Conservation (phyloP, 2,797 vertebrate species). For the Momotus momota region DNA sequence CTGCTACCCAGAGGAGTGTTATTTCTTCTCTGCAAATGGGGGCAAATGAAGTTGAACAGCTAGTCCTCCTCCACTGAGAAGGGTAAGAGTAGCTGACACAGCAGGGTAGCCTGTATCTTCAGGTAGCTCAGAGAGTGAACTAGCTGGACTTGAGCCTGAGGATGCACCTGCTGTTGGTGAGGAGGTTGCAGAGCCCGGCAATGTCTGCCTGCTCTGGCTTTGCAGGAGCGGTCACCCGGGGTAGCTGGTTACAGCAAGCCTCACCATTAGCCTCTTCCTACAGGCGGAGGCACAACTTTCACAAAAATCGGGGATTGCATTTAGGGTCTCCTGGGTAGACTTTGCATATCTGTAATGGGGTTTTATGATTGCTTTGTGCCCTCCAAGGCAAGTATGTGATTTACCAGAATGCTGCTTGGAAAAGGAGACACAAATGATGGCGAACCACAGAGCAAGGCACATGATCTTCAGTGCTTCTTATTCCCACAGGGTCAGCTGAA, state of each 20-base stretch:
- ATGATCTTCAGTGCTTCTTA: background rate
- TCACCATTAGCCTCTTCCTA: background rate
- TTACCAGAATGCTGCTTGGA: background rate
- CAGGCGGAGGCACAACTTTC: background rate
- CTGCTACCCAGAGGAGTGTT: background rate
- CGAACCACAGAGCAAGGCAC: background rate
- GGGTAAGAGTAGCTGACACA: background rate
- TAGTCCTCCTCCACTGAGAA: background rate
- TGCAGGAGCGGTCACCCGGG: background rate
- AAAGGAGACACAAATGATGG: background rate
- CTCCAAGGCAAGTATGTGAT: background rate
- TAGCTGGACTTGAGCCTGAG: background rate
- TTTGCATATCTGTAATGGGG: background rate
- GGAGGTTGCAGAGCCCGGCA: background rate
- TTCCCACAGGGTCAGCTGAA: background rate
- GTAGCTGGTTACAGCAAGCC: background rate
- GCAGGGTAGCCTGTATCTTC: background rate
- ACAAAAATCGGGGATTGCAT: background rate
- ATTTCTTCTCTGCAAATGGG: background rate
- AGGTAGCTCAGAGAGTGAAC: background rate
- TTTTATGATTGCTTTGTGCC: background rate
- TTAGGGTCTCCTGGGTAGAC: background rate
- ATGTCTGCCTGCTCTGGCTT: accelerated
- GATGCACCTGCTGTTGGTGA: background rate
- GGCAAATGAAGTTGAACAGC: background rate